Conservation (phyloP, 2,797 vertebrate species). For the Acestrorhynchus altus region DNA sequence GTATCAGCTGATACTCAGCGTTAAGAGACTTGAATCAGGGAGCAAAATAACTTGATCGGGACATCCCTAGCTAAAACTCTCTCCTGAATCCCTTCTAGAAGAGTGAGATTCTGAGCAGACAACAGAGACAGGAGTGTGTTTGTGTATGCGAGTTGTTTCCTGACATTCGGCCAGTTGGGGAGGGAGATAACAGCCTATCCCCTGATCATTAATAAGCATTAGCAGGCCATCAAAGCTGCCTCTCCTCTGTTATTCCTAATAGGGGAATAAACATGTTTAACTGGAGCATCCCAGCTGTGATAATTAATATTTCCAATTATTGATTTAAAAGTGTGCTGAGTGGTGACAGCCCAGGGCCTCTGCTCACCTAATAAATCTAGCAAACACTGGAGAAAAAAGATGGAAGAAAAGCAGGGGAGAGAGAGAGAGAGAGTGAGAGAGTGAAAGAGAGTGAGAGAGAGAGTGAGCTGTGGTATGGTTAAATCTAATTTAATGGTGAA, state of each 20-base stretch:
- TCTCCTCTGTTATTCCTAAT: slow-evolving; percentile 65
- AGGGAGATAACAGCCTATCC: slow-evolving; percentile 68
- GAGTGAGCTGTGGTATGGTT: slow-evolving; percentile 1
- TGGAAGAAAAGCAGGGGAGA: neutral
- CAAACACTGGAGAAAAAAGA: slow-evolving; percentile 61
- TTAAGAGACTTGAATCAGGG: no score
- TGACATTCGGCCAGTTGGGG: slow-evolving; percentile 44
- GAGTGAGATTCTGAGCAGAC: neutral
- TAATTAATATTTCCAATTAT: slow-evolving; percentile 87
- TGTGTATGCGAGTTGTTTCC: neutral
- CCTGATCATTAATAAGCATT: slow-evolving; percentile 80
- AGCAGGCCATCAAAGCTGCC: slow-evolving; percentile 75
- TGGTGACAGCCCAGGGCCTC: slow-evolving; percentile 74
- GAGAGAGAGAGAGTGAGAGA: slow-evolving; percentile 10
- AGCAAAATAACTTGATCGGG: no score
- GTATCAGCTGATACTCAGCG: no score
- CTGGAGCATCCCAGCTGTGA: slow-evolving; percentile 73
- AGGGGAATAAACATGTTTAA: slow-evolving; percentile 70
- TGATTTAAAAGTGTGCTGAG: slow-evolving; percentile 80
- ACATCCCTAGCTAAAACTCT: neutral
- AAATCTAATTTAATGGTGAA: slow-evolving; percentile 45
- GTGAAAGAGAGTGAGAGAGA: slow-evolving; percentile 7
- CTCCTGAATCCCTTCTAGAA: neutral
- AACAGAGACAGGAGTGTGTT: neutral
- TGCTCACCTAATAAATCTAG: slow-evolving; percentile 75